Conservation (phyloP, 1,140 invertebrate genomes). For the Streblospio benedicti region DNA sequence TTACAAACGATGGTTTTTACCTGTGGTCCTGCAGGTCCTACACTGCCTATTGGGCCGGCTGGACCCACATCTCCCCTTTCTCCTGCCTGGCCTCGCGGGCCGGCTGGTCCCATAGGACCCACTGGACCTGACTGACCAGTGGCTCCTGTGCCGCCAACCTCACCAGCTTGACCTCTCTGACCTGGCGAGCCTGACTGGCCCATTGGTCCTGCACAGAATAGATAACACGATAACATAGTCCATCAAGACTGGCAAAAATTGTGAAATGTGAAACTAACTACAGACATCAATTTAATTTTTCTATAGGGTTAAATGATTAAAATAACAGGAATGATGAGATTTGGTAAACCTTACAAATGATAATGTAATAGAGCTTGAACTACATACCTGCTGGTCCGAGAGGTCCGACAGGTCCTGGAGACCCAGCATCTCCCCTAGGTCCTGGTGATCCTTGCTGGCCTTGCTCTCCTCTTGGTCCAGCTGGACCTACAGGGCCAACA, state of each 20-base stretch:
- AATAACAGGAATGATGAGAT: background rate
- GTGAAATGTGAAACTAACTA: background rate
- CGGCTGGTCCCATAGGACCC: constrained; percentile 13
- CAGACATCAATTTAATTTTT: background rate
- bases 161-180: background rate
- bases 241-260: background rate
- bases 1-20: too few species aligned
- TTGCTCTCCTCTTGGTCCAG: background rate
- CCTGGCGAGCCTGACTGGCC: constrained; percentile 6
- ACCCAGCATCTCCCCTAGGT: background rate
- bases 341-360: background rate
- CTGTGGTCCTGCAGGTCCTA: constrained; percentile 1
- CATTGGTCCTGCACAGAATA: background rate
- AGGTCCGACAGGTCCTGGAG: constrained; percentile 11
- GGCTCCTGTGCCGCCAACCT: background rate
- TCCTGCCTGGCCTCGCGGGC: background rate
- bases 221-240: background rate
- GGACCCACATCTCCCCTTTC: background rate
- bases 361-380: background rate
- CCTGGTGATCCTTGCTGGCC: constrained; percentile 1
- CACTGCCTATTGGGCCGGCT: background rate
- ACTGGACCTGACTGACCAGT: constrained; percentile 6
- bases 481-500: background rate
- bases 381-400: constrained; percentile 6
- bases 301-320: background rate